Conservation (phyloP, 2,113 vertebrate species). For the Ibidorhyncha struthersii region DNA sequence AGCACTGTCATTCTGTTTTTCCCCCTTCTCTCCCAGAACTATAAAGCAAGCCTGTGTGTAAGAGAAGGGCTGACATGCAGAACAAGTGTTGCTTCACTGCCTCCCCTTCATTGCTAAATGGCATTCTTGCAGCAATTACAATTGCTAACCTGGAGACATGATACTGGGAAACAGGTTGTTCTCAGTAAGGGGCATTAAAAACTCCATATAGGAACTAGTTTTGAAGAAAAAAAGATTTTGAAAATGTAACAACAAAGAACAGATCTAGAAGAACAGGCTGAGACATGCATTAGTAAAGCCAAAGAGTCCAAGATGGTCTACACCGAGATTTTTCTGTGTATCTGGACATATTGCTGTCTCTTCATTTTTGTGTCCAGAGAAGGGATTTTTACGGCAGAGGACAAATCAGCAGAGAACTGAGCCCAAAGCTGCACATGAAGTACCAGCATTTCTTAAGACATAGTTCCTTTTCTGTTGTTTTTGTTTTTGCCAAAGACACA, state of each 20-base stretch:
- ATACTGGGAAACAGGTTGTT: neutral
- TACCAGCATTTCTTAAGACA: neutral
- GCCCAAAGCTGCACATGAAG: neutral
- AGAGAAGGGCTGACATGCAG: neutral
- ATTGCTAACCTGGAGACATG: neutral
- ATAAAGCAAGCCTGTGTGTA: neutral
- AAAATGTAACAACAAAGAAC: neutral
- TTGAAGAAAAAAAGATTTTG: neutral
- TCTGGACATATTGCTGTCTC: neutral
- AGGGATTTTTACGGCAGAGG: neutral
- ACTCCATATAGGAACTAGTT: neutral
- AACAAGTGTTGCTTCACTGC: neutral
- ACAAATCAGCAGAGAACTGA: neutral
- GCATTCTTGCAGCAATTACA: neutral
- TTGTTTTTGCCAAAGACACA: neutral
- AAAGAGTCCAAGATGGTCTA: neutral
- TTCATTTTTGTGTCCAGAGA: neutral
- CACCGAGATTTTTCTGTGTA: neutral
- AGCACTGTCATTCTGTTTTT: neutral
- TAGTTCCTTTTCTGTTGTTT: neutral
- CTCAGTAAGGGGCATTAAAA: neutral
- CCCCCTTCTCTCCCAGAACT: neutral
- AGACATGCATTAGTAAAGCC: neutral
- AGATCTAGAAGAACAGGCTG: neutral
- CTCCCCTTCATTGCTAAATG: neutral